Base-by-base conservation (phyloP, 2,888 invertebrate genomes). In the Eupeodes luniger region DNA sequence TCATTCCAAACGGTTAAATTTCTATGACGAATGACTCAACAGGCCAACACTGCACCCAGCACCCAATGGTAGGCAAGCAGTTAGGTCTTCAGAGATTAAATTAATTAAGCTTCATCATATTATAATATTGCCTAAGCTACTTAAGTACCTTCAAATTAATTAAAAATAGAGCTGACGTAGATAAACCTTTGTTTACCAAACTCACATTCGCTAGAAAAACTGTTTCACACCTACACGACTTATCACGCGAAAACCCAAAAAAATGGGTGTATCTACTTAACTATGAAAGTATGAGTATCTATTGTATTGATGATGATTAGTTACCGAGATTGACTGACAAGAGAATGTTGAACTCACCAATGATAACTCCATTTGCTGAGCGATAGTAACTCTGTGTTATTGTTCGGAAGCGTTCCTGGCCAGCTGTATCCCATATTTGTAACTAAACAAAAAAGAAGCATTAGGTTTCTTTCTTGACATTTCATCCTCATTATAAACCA, bases 351-450 rank as follows among this genome's bases (percentile, higher is more conserved):
- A 51, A 67, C 91, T 93, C 94, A 96, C 97, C 96, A 92, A 99
- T 96, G 90, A 99, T 97, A 86, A 99, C 98, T 90, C 98, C 99
- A 94, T 99, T 98, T 59, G 99, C 99, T 90, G 98, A 98, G 92
- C 99, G 96, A 94, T 99, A 99, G 93, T 99, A 99, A 93, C 98
- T 98, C 93, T 99, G 99, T 1, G 99, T 99, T 91, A 99, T 99
- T 6, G 99, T 99, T 86, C 99, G 96, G 94, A 99, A 99, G 89
- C 99, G 95, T 94, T 99, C 99, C 92, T 99, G 99, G 0, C 99
- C 99, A 77, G 99, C 98, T 11, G 98, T 99, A 94, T 99, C 98
- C 98, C 98, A 98, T 92, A 99, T 98, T 95, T 98, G 98, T 64
- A 94, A 85, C 93, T 93, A 87, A 19, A 85, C 53, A 86, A 89